Evolutionary conservation across 2,797 vertebrate genomes (phyloP).

Genomic region (Rhadinocentrus ornatus): DNA sequence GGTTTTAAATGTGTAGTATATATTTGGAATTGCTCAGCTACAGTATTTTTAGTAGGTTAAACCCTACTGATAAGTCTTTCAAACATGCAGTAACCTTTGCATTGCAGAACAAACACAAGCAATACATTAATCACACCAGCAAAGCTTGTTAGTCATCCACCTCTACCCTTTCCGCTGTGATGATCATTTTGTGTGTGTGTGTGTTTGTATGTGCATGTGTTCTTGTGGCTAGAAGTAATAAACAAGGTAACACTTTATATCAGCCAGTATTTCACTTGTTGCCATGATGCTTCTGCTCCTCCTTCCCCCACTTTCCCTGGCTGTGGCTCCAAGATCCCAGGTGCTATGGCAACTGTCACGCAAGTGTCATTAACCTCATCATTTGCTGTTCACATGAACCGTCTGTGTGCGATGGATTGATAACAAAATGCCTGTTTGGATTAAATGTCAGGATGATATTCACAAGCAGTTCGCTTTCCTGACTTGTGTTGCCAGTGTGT

Average conservation of each 20-base stretch:
- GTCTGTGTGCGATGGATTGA: constrained; percentile 9
- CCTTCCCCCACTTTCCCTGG: constrained; percentile 6
- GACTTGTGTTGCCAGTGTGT: neutral
- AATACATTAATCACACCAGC: neutral
- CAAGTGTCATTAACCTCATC: constrained; percentile 66
- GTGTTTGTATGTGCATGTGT: constrained; percentile 10
- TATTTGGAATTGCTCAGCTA: neutral
- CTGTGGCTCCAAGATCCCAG: constrained; percentile 54
- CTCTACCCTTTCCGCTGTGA: constrained; percentile 3
- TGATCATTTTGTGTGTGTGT: neutral
- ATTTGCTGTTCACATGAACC: constrained; percentile 35
- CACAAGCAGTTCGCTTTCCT: neutral
- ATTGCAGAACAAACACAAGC: neutral
- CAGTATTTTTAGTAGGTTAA: neutral
- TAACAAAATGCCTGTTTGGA: neutral
- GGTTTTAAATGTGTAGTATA: neutral
- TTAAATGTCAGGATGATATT: neutral
- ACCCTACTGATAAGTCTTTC: neutral
- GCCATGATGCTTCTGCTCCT: constrained; percentile 63
- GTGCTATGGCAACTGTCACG: constrained; percentile 75
- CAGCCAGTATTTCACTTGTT: constrained; percentile 65
- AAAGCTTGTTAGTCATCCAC: constrained; percentile 10
- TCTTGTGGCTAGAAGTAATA: constrained; percentile 42
- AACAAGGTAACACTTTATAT: constrained; percentile 36
- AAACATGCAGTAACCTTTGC: neutral